Percentiles rank a stretch among this genome's conserved stretches.
These are phyloP conservation scores for Solenopsis fugax DNA, from an alignment of 1,140 invertebrate species.

Conservation along the genomic window DNA sequence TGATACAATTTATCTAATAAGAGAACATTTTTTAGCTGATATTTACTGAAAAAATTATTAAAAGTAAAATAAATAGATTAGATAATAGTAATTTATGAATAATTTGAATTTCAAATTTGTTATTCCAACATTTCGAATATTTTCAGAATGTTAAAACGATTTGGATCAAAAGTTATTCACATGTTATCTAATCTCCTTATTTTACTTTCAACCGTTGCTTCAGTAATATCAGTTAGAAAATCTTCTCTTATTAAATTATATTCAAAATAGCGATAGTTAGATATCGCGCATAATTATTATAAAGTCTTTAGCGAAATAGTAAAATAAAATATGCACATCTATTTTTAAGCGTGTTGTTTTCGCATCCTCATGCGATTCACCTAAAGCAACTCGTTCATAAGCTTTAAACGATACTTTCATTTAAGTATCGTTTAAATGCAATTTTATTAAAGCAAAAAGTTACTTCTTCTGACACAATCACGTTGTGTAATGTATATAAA, in stretches of 20 bases:
- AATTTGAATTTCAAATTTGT: not conserved
- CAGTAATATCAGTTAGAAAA: not conserved
- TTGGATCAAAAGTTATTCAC: not conserved
- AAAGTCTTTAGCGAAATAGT: not conserved
- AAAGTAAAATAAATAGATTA: conserved; percentile 5
- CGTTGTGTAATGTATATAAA: too few species aligned
- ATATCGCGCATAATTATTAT: not conserved
- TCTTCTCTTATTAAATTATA: not conserved
- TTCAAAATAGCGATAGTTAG: too few species aligned
- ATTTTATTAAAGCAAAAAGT: too few species aligned
- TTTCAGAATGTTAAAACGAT: not conserved
- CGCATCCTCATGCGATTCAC: too few species aligned
- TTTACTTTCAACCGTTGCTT: not conserved
- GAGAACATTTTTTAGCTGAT: not conserved
- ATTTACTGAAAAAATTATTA: not conserved
- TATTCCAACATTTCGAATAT: not conserved
- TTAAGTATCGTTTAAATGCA: too few species aligned
- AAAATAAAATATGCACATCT: too few species aligned
- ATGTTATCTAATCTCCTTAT: not conserved
- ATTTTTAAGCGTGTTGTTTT: too few species aligned
- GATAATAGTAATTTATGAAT: not conserved
- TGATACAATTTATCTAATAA: not conserved
- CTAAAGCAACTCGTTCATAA: too few species aligned
- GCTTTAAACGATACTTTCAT: too few species aligned
- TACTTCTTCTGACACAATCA: too few species aligned